Evolutionary conservation across 2,113 vertebrate species (phyloP), one percentile per base, ranked within the genome.

Genomic region (Rhagologus leucostigma): DNA sequence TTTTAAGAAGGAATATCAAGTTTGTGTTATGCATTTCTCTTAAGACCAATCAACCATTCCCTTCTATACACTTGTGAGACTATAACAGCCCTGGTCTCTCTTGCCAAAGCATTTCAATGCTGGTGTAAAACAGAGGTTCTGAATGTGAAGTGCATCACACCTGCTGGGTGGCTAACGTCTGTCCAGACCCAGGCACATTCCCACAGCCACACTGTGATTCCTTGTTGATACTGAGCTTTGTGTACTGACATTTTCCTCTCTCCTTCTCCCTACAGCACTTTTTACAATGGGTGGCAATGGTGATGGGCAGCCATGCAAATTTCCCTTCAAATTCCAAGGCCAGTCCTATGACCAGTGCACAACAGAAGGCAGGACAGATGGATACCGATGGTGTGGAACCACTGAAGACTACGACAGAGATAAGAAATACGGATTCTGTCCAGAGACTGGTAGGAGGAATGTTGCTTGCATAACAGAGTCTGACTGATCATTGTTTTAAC

Each of bases 371-470:
- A 98, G 99, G 65, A 98, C 98, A 5, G 99, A 99, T 6, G 99
- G 99, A 17, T 99, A 99, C 92, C 98, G 99, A 53, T 99, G 99
- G 99, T 99, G 99, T 63, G 98, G 99, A 55, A 99, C 99, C 76
- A 99, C 99, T 0, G 99, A 99, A 44, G 98, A 99, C 97, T 99
- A 99, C 0, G 99, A 99, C n/a, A 96, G 96, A 1, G 99, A 99
- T 91, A 99, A 98, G 97, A 98, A 98, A 84, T 99, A 99, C 0
- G 99, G 99, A 67, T 99, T 99, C 98, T 99, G 99, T 77, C 99
- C 99, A 0, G 99, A 99, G 95, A 99, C 99, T 1, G 99, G 99
- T 99, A 96, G 0, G 64, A 39, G 21, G 13, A 82, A 55, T 1
- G 2, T 24, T 75, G 21, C 32, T 79, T 69, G 26, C 42, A 12